Base-by-base conservation (phyloP, 2,888 invertebrate genomes). In the Leucophora obtusa region DNA sequence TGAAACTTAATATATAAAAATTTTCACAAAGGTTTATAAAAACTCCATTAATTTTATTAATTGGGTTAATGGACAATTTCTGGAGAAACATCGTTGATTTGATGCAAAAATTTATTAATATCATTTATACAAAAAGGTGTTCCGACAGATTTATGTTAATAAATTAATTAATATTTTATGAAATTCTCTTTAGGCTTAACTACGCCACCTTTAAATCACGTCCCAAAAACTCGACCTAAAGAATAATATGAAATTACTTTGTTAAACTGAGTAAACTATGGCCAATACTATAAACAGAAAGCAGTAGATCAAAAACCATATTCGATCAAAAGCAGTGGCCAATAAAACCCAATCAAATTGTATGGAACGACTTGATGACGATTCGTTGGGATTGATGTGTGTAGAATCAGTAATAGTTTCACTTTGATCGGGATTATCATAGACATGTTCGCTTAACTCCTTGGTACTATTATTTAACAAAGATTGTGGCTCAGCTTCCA, bases 341-440 rank as follows among this genome's bases (percentile, higher is more conserved):
- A 93, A 85, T 14, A 93, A 87, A n/a, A 92, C 88, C 94, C 94
- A 94, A 85, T 94, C 93, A 43, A 92, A 91, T 84, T 93, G 92
- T 0, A 91, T 83, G 2, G 88, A 88, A 24, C 87, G 86, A 28
- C 83, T 80, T 24, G 87, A 82, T 6, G 82, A 65, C 14, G 85
- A 76, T 17, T 84, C 76, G 11, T 85, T 82, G 3, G 85, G 84
- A 83, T 87, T 87, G 3, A 86, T 84, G 56, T 78, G 82, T 33
- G 85, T 51, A 1, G 85, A 85, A 79, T 85, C 86, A 4, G 83
- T 53, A n/a, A 69, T 21, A 10, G 82, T 60, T n/a, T 78, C 54
- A 18, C 83, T 83, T 18, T 85, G 83, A 14, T 78, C 82, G 9
- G 83, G 68, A 74, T 69, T 83, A 1, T 86, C 86, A 17, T 86